These are phyloP conservation scores for Indicator indicator DNA, from an alignment of 2,113 vertebrate species.

Conservation along the genomic window DNA sequence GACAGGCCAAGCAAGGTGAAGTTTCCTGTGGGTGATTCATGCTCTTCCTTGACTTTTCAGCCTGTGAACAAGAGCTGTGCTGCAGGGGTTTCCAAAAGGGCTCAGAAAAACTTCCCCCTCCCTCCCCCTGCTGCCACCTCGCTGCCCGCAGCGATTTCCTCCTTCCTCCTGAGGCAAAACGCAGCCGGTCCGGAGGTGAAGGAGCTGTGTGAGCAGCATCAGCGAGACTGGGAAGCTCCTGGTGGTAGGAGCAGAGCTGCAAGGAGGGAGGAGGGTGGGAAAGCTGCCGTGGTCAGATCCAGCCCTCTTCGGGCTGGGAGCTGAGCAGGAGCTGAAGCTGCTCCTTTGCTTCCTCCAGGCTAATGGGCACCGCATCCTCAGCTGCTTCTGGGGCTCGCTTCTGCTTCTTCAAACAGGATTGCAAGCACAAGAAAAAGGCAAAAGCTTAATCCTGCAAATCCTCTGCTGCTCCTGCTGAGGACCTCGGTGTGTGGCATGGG, in stretches of 20 bases:
- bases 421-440: neutral
- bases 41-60: accelerated
- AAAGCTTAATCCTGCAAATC: neutral
- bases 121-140: accelerated
- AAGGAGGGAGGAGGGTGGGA: neutral
- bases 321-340: neutral
- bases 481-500: accelerated
- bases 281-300: accelerated
- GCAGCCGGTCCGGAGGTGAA: accelerated
- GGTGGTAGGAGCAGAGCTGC: neutral
- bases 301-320: neutral
- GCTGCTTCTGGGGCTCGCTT: neutral
- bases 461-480: neutral
- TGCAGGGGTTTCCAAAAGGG: neutral
- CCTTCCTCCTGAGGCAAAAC: accelerated
- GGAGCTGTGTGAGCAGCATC: neutral
- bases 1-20: accelerated
- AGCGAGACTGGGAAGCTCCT: neutral
- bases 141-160: neutral
- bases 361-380: accelerated
- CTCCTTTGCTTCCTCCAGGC: neutral
- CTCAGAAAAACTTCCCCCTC: neutral
- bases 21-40: neutral
- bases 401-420: neutral
- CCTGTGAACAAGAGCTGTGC: accelerated